Base-by-base conservation (phyloP, 2,113 vertebrate species). In the Hippocampus abdominalis region DNA sequence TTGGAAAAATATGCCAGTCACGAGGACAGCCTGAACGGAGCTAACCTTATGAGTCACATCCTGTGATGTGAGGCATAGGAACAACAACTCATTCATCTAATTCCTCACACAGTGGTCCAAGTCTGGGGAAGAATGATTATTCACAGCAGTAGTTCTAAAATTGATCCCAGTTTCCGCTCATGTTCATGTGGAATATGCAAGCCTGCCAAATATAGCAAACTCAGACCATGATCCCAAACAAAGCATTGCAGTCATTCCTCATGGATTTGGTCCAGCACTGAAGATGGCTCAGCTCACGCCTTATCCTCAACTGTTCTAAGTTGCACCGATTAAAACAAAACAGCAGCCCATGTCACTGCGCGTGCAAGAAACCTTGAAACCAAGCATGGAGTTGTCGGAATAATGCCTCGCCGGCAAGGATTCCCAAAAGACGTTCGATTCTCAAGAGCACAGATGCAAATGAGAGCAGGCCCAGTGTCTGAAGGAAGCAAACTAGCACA, bases 251-350 rank as follows among this genome's bases (percentile, higher is more conserved):
- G 48, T 49, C 2, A 6, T 18, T 25, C 25, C 54, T 57, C 54
- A 27, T 57, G 48, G 5, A 4, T 49, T 49, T 49, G 25, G 11
- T 27, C 13, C 23, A 25, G 25, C 23, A 27, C 27, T 13, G 23
- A 57, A 57, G 27, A 57, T 29, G 23, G 12, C 23, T 54, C 51
- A 54, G 8, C 23, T 54, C n/a, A 54, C 8, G 10, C 51, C 51
- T 49, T 23, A n/a, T 57, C 23, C 9, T 27, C 23, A 25, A 57
- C 15, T 21, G 48, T 49, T 27, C 21, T 44, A 65, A n/a, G 56
- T 27, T 63, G 66, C 70, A 51, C 85, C 79, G 77, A 81, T 71
- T 85, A 84, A 77, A 85, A 75, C n/a, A 78, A 85, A 61, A 11
- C 36, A 70, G 5, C 59, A 77, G 73, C 75, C 81, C 56, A 65